phyloP scores from a whole-genome alignment of 2,797 vertebrate species.

The Smutsia gigantea region DNA sequence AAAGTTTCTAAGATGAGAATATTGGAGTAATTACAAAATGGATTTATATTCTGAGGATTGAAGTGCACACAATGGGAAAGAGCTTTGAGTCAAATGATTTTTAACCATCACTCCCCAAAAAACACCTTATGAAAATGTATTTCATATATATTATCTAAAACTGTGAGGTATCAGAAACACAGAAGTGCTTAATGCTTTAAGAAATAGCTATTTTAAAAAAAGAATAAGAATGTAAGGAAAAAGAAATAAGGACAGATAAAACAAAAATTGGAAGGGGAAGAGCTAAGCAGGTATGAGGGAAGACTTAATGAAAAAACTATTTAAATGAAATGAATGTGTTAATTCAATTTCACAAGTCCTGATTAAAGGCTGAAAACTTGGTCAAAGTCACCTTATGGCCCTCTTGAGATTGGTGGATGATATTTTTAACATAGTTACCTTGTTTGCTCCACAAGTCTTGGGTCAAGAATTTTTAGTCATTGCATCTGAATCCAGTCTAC shows the following conservation, averaged over 20 bases:
- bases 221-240: constrained; percentile 4
- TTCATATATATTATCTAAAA: constrained; percentile 77
- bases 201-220: constrained; percentile 23
- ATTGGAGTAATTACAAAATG: constrained; percentile 87
- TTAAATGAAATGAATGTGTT: constrained; percentile 49
- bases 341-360: constrained; percentile 50
- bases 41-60: constrained; percentile 86
- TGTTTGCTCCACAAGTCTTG: not conserved
- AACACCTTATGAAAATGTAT: constrained; percentile 78
- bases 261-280: not conserved
- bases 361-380: constrained; percentile 36
- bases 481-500: not conserved
- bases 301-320: constrained; percentile 50
- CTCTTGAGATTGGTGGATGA: not conserved
- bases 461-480: not conserved
- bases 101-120: constrained; percentile 80
- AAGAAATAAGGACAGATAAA: constrained; percentile 36
- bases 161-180: constrained; percentile 66
- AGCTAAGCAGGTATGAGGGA: not conserved
- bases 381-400: constrained; percentile 49
- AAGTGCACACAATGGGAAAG: constrained; percentile 83
- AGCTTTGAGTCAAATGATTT: constrained; percentile 84
- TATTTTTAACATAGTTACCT: constrained; percentile 15
- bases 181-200: constrained; percentile 60
- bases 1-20: constrained; percentile 87